phyloP scores from a whole-genome alignment of 1,140 invertebrate species.

The Stegodyphus mimosarum region DNA sequence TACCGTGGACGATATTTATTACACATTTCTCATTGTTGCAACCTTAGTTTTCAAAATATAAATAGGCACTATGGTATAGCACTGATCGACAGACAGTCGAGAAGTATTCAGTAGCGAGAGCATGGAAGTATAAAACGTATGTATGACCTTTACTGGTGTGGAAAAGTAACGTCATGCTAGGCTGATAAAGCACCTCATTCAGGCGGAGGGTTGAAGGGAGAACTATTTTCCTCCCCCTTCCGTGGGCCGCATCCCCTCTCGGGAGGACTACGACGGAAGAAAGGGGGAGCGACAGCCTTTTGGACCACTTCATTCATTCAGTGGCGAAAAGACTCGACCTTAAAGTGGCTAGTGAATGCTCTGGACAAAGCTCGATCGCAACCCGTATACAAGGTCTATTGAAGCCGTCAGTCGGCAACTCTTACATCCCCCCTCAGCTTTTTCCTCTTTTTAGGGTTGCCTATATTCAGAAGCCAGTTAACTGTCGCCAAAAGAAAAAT shows the following conservation, averaged over 20 bases:
- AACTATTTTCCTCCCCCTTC: no score
- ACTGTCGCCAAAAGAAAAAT: no score
- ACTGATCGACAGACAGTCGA: no score
- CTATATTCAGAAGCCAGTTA: no score
- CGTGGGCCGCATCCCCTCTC: no score
- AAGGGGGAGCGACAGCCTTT: conserved; percentile 10
- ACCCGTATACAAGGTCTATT: conserved; percentile 4
- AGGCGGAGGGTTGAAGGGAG: not conserved
- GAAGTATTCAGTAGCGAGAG: not conserved
- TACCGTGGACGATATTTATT: no score
- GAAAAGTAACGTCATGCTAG: conserved; percentile 49
- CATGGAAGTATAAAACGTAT: conserved; percentile 38
- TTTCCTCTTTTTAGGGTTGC: not conserved
- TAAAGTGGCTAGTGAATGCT: conserved; percentile 50
- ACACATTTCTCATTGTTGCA: no score
- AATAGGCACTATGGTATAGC: no score
- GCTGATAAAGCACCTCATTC: conserved; percentile 30
- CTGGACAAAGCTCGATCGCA: conserved; percentile 12
- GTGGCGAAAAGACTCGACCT: conserved; percentile 46
- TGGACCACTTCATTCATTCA: conserved; percentile 42
- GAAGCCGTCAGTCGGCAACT: not conserved
- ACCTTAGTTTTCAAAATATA: no score
- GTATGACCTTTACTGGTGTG: conserved; percentile 35
- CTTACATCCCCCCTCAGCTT: not conserved
- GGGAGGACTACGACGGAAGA: not conserved